phyloP scores from a whole-genome alignment of 1,140 invertebrate species.

The Fopius arisanus region DNA sequence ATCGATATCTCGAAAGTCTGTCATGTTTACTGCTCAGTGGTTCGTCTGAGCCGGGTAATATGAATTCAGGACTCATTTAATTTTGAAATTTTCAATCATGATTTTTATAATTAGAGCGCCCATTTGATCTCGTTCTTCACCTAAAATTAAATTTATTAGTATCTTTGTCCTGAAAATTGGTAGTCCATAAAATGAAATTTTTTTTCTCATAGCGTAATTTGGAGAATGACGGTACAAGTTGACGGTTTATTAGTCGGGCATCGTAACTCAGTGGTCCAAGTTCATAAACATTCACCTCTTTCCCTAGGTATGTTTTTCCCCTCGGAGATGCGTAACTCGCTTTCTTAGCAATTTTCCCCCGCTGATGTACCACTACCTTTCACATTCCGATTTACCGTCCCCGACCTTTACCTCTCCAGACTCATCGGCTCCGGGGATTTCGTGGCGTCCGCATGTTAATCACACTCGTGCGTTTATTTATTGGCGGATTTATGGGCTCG shows the following conservation, averaged over 20 bases:
- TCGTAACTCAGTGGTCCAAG: not conserved
- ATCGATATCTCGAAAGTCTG: too few species aligned
- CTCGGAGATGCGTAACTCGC: not conserved
- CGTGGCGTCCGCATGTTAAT: not conserved
- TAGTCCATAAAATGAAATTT: not conserved
- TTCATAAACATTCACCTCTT: not conserved
- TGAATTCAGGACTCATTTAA: too few species aligned
- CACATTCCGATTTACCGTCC: constrained; percentile 3
- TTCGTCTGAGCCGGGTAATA: too few species aligned
- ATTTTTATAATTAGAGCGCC: too few species aligned
- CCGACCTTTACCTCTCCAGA: not conserved
- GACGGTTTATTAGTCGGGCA: not conserved
- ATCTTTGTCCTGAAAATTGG: too few species aligned
- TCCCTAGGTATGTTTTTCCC: not conserved
- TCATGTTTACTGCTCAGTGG: too few species aligned
- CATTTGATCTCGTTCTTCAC: too few species aligned
- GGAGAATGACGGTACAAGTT: not conserved
- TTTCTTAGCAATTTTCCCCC: not conserved
- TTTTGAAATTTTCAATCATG: too few species aligned
- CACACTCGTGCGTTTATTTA: not conserved
- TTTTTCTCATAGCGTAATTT: not conserved
- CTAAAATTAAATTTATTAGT: too few species aligned
- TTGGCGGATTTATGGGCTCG: not conserved
- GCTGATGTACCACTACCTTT: not conserved
- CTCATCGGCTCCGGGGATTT: not conserved